Evolutionary conservation across 1,140 invertebrate genomes (phyloP), one percentile per base, ranked within the genome.

Genomic region (Sminthurinus signatus): DNA sequence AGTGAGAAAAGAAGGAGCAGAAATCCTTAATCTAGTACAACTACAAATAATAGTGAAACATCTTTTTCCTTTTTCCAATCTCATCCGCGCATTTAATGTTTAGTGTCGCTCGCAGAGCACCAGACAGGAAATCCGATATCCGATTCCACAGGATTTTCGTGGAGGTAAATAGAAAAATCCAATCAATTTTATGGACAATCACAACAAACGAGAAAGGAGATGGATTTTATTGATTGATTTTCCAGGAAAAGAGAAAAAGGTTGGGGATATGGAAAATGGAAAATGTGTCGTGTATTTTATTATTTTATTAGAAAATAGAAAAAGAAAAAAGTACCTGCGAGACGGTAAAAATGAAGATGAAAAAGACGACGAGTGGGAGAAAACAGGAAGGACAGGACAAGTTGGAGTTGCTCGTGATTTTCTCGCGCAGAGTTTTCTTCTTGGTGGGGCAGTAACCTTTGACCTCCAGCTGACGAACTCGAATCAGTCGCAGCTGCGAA

Each of bases 341-440:
- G 43, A 69, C 58, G 8, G 67, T 65, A 44, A 69, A 65, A 23
- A 56, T 50, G 48, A 69, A 65, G 8, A 69, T 69, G 50, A 62
- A 65, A 15, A 59, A 52, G 27, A 69, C 67, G 39, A 69, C 67
- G 10, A 69, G n/a, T 0, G 67, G 67, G 21, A 69, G 63, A 59
- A 65, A 52, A 52, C 62, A 65, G 15, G 58, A 56, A 4, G 64
- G 64, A 29, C 36, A 62, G n/a, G 28, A 44, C 21, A 42, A 48
- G 28, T 54, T 56, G 8, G 43, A 43, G n/a, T 29, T 27, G 21
- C 39, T 44, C 19, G 42, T 55, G 27, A 51, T 55, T 25, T 62
- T 46, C 19, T 46, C 51, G n/a, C n/a, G n/a, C 27, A 43, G 42
- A 28, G 21, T 54, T 25, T 42, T 39, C 21, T 17, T 21, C 23